Evolutionary conservation across 2,888 invertebrate genomes (phyloP), one percentile per base, ranked within the genome.

Genomic region (Sceliomorpha sp.): DNA sequence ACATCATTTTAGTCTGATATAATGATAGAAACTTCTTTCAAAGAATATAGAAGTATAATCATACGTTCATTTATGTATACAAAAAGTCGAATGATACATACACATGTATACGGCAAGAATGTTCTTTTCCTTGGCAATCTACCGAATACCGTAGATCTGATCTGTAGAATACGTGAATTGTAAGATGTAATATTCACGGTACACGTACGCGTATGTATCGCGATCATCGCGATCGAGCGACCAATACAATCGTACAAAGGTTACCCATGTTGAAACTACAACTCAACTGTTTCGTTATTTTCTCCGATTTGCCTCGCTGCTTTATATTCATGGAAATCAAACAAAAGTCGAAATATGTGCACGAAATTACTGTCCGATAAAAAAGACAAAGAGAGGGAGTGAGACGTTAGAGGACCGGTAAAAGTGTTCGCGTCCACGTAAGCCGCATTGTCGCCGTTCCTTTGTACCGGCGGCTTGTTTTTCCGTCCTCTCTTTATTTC

Each of bases 271-370:
- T 37, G 37, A 36, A 68, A 20, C 12, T 26, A 17, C 29, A 37
- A 51, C 58, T 37, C 53, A 27, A 48, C 45, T 26, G 39, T 39
- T 60, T 58, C 45, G 50, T 62, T 60, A 68, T 67, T 60, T 68
- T 53, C 55, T 55, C 26, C 67, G 44, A 68, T 68, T 60, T 56
- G 60, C 56, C 60, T 50, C 50, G 13, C 55, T 68, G 10, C 60
- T 62, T 68, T 68, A 68, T 68, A 68, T 68, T 55, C 68, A 68
- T 68, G 37, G 56, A 68, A 68, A 68, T 68, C 68, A 68, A 68
- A 62, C 68, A 68, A 62, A 68, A 40, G 42, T 60, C 39, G 50
- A 56, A 56, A 68, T 55, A 50, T 50, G 59, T 56, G 29, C 37
- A 29, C 60, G 34, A 56, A 67, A 62, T 60, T 55, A 59, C 37